phyloP scores from a whole-genome alignment of 2,113 vertebrate species.

The Perccottus glenii region DNA sequence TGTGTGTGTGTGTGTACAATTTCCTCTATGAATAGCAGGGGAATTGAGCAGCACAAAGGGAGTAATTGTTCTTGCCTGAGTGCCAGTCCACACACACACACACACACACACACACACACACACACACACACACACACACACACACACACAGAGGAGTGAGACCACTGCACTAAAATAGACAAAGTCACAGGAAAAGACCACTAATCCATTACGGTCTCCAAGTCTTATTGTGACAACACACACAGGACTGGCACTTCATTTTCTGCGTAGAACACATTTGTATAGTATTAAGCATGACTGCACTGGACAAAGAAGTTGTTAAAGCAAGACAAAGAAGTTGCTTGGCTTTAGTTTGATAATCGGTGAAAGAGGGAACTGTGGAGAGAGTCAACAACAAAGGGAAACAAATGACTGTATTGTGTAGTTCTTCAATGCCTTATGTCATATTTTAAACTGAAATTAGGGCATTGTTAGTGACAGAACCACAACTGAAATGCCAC shows the following conservation, averaged over 20 bases:
- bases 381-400: too few species aligned
- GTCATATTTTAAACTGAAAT: too few species aligned
- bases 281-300: conserved; percentile 1
- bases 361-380: conserved; percentile 6
- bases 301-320: background rate
- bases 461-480: too few species aligned
- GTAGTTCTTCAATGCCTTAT: too few species aligned
- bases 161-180: conserved; percentile 34
- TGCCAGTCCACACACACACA: conserved; percentile 27
- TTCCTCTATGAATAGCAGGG: conserved; percentile 58
- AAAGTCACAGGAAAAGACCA: conserved; percentile 30
- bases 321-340: conserved; percentile 9
- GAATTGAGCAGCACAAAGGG: conserved; percentile 65
- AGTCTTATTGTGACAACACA: conserved; percentile 27
- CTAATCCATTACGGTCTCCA: conserved; percentile 46
- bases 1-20: conserved; percentile 16
- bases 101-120: too few species aligned
- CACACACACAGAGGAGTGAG: conserved; percentile 9
- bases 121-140: too few species aligned
- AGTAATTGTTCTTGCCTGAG: conserved; percentile 67
- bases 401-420: too few species aligned
- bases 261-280: background rate
- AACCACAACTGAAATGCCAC: too few species aligned
- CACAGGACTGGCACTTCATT: conserved; percentile 7
- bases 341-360: conserved; percentile 27